A percentile compares a stretch with the other conserved stretches of the same genome.
These are phyloP conservation scores for Coregonus ussuriensis DNA, from an alignment of 2,797 vertebrate genomes.

Conservation along the genomic window DNA sequence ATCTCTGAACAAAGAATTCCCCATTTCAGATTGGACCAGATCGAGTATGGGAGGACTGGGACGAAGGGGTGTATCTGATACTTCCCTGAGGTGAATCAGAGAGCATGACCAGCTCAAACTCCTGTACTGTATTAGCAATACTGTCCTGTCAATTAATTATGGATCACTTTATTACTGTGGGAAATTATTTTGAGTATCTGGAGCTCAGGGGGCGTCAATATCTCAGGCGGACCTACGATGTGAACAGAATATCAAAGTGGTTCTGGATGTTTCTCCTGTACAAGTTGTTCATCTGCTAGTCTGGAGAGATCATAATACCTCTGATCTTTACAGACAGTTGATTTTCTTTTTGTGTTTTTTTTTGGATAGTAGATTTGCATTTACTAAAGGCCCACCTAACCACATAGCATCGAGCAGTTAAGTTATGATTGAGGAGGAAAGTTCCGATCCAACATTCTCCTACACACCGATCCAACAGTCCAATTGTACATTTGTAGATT, in stretches of 20 bases:
- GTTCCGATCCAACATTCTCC: neutral
- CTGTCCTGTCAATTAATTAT: neutral
- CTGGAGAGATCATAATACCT: too few species aligned
- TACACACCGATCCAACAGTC: slow-evolving; percentile 14
- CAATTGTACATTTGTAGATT: slow-evolving; percentile 21
- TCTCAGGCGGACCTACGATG: too few species aligned
- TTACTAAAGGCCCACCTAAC: neutral
- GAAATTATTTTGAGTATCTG: neutral
- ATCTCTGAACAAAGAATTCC: neutral
- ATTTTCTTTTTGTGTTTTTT: slow-evolving; percentile 8
- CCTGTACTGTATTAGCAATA: neutral
- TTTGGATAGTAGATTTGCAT: neutral
- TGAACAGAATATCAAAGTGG: too few species aligned
- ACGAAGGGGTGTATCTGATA: neutral
- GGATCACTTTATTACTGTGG: neutral
- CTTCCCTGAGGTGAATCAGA: neutral
- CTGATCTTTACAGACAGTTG: too few species aligned
- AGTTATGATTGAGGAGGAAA: slow-evolving; percentile 14
- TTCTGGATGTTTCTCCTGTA: too few species aligned
- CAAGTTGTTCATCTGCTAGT: too few species aligned
- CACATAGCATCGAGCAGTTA: slow-evolving; percentile 9
- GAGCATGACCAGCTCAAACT: neutral
- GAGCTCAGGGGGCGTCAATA: neutral
- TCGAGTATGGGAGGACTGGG: neutral
- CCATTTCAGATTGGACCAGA: neutral